phyloP scores from a whole-genome alignment of 2,888 invertebrate species.

The Brachypterus glaber region DNA sequence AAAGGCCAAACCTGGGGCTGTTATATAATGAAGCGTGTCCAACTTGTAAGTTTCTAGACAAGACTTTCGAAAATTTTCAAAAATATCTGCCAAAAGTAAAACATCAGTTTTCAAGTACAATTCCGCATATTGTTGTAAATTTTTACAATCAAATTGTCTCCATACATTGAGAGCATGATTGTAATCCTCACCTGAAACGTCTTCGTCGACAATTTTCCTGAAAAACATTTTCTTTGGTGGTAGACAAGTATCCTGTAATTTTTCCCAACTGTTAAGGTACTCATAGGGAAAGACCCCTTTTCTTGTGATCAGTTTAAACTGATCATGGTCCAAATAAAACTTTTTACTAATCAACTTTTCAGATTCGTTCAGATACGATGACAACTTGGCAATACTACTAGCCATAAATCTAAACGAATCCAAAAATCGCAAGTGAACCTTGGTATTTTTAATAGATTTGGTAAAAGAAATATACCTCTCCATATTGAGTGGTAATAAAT shows the following conservation, averaged over 20 bases:
- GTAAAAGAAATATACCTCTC: not conserved
- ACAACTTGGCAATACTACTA: not conserved
- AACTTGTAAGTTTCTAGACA: not conserved
- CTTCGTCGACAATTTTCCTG: not conserved
- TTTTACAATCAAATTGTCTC: not conserved
- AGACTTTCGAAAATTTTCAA: constrained; percentile 1
- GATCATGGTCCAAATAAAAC: not conserved
- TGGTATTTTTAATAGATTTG: not conserved
- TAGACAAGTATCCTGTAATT: not conserved
- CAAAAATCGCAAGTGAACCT: not conserved
- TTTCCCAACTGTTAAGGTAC: too few species aligned
- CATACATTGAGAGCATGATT: too few species aligned
- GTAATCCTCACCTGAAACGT: too few species aligned
- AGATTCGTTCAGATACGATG: not conserved
- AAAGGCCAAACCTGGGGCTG: not conserved
- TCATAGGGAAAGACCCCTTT: not conserved
- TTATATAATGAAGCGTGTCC: not conserved
- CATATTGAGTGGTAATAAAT: not conserved
- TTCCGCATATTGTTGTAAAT: not conserved
- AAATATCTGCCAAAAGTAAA: not conserved
- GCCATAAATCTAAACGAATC: not conserved
- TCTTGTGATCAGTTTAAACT: not conserved
- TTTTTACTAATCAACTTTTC: not conserved
- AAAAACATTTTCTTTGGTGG: not conserved
- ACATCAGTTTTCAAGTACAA: not conserved